Evolutionary conservation across 1,140 invertebrate species (phyloP).

Genomic region (Hyposmocoma kahamanoa): DNA sequence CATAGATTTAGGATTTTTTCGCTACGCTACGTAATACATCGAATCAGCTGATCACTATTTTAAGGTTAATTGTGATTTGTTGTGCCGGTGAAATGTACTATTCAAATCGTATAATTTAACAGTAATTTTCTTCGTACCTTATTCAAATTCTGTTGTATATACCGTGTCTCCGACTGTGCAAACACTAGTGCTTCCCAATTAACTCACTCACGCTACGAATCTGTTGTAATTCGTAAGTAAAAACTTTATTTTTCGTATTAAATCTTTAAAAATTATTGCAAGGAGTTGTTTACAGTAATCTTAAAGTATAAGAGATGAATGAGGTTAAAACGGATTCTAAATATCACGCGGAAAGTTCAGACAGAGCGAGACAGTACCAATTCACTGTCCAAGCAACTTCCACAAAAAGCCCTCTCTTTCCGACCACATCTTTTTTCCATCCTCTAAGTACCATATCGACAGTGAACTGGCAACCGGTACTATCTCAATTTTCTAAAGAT

Average conservation of each 20-base stretch:
- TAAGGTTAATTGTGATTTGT: background rate
- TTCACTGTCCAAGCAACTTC: no score
- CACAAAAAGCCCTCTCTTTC: no score
- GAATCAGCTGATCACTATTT: background rate
- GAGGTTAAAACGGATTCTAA: no score
- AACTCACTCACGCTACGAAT: background rate
- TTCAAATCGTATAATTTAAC: background rate
- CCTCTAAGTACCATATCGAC: no score
- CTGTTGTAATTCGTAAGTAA: background rate
- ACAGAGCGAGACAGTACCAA: no score
- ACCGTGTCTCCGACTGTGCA: background rate
- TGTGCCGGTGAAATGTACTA: background rate
- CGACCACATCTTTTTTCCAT: no score
- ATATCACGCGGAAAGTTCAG: no score
- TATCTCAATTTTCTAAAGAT: no score
- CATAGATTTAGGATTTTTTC: no score
- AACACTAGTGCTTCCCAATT: background rate
- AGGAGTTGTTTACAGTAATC: conserved; percentile 6
- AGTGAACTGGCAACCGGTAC: no score
- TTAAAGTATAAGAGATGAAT: no score
- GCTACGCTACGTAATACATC: no score
- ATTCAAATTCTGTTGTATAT: background rate
- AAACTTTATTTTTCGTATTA: background rate
- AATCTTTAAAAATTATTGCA: background rate
- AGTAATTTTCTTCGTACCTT: background rate